phyloP scores from a whole-genome alignment of 2,888 invertebrate species.

The Drosophila lutescens region DNA sequence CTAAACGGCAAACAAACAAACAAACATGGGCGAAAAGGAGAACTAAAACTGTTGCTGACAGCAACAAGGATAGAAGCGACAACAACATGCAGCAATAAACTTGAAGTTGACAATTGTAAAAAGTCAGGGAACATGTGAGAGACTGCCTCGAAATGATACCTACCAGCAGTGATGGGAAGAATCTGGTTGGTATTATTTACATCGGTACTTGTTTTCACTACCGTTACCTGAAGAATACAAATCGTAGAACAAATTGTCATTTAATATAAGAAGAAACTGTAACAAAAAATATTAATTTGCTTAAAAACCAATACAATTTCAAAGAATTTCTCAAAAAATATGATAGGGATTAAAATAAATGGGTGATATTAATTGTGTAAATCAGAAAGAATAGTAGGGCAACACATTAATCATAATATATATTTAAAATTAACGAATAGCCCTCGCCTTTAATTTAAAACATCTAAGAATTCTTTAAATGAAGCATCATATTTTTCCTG shows the following conservation, averaged over 20 bases:
- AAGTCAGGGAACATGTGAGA: constrained; percentile 47
- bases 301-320: no score
- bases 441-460: neutral
- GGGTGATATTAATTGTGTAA: no score
- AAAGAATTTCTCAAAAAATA: no score
- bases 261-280: neutral
- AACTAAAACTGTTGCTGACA: constrained; percentile 76
- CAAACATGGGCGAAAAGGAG: constrained; percentile 25
- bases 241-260: no score
- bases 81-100: constrained; percentile 67
- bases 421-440: no score
- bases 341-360: no score
- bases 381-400: no score
- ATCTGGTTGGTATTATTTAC: neutral
- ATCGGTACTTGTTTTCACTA: neutral
- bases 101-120: constrained; percentile 75
- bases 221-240: no score
- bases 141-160: constrained; percentile 55
- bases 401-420: no score
- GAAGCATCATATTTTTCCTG: no score
- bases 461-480: neutral
- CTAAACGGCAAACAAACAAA: constrained; percentile 50
- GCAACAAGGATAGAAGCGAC: constrained; percentile 59
- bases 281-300: no score
- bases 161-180: constrained; percentile 36